phyloP scores from a whole-genome alignment of 2,113 vertebrate species.

The Eidolon helvum region DNA sequence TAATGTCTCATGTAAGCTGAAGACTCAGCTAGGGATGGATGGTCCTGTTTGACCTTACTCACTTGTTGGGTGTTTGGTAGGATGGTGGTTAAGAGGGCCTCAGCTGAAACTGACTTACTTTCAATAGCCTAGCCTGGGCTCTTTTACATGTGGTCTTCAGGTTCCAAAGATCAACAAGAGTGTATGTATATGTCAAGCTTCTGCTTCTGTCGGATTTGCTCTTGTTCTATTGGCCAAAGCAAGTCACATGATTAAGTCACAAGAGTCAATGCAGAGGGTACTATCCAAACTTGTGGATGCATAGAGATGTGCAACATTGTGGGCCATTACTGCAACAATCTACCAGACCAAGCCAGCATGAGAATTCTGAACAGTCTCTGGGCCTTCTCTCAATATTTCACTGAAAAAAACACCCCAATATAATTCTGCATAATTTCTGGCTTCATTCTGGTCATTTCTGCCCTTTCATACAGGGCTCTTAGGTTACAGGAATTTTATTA shows the following conservation, averaged over 20 bases:
- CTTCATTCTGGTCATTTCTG: background rate
- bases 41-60: background rate
- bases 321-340: background rate
- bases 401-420: background rate
- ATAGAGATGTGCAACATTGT: background rate
- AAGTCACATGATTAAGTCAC: background rate
- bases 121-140: background rate
- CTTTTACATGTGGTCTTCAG: background rate
- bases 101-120: background rate
- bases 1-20: background rate
- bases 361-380: background rate
- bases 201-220: background rate
- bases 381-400: background rate
- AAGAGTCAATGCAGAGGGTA: background rate
- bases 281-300: background rate
- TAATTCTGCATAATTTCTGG: background rate
- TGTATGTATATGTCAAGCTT: background rate
- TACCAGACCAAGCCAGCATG: background rate
- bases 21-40: background rate
- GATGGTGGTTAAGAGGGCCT: background rate
- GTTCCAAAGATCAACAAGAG: background rate
- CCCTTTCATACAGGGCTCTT: background rate
- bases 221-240: background rate
- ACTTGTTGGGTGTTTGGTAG: background rate
- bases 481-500: background rate